Evolutionary conservation across 2,113 vertebrate species (phyloP), one percentile per base, ranked within the genome.

Genomic region (Cyrtonyx montezumae): DNA sequence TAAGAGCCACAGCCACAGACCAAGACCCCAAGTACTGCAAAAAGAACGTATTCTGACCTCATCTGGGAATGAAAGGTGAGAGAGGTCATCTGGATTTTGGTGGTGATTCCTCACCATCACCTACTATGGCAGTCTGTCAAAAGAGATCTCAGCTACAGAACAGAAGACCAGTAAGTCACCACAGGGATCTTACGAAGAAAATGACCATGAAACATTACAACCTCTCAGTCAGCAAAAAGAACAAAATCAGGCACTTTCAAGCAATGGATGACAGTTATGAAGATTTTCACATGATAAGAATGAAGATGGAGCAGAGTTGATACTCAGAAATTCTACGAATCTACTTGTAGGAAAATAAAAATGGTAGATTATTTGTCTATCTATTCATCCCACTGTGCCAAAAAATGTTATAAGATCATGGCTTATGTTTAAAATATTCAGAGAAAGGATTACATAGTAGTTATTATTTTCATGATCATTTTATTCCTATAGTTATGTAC

Each of bases 201-300:
- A 83, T 70, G 8, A 46, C 16, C 78, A 73, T 71, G 43, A 88
- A 13, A 83, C 71, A 87, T 74, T 81, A 88, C 43, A 68, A 91
- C 67, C 86, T 87, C 62, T 87, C 25, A 77, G 62, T 46, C 87
- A 69, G 53, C 11, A 67, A 26, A 66, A 66, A 28, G 61, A 88
- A 62, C 80, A 93, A 34, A 87, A 82, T 61, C 48, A 55, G 61
- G n/a, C 49, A 87, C 84, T 25, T 69, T 62, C 77, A 78, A 84
- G 65, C 45, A 77, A 62, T 84, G 75, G 75, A 68, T 73, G 49
- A 88, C 86, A 91, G 94, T 90, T 93, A 91, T 71, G 77, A 56
- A 69, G 46, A 91, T 85, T 79, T 48, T 5, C 13, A 67, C 67
- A 17, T 62, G 76, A 81, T 93, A 81, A 76, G 65, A 88, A 82